Conservation (phyloP, 2,113 vertebrate genomes). For the Eonycteris spelaea region DNA sequence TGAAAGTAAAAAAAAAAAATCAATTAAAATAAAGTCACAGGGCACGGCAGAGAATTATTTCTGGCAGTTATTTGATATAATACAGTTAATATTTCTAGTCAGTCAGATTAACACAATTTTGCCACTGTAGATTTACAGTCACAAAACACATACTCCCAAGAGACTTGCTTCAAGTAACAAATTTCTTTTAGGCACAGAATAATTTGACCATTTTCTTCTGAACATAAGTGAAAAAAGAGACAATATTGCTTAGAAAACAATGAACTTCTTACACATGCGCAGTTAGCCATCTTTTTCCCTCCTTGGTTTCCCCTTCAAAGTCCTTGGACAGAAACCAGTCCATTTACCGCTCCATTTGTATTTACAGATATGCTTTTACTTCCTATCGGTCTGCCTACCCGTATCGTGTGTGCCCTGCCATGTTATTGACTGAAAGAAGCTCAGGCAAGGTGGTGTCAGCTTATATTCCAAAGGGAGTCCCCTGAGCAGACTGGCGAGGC, state of each 20-base stretch:
- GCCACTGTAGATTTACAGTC: constrained; percentile 82
- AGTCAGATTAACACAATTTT: constrained; percentile 96
- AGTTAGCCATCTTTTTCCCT: neutral
- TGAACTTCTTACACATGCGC: constrained; percentile 34
- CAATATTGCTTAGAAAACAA: constrained; percentile 21
- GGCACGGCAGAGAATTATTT: constrained; percentile 90
- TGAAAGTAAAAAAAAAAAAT: constrained; percentile 90
- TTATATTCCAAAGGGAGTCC: constrained; percentile 84
- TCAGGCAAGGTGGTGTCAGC: constrained; percentile 76
- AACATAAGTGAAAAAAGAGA: neutral
- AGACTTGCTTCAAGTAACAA: constrained; percentile 78
- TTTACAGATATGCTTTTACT: constrained; percentile 74
- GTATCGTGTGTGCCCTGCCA: constrained; percentile 85
- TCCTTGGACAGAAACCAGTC: constrained; percentile 62
- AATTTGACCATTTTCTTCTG: constrained; percentile 37
- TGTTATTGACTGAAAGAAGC: constrained; percentile 84
- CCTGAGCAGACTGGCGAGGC: constrained; percentile 83
- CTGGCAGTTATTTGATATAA: constrained; percentile 97
- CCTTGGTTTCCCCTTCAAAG: constrained; percentile 60
- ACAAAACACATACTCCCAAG: constrained; percentile 71
- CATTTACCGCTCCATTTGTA: constrained; percentile 70
- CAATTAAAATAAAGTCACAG: constrained; percentile 97
- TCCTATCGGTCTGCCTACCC: constrained; percentile 68
- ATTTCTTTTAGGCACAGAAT: constrained; percentile 45
- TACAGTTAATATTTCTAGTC: constrained; percentile 94